Evolutionary conservation across 2,888 invertebrate genomes (phyloP).

Genomic region (Drosophila pegasa): DNA sequence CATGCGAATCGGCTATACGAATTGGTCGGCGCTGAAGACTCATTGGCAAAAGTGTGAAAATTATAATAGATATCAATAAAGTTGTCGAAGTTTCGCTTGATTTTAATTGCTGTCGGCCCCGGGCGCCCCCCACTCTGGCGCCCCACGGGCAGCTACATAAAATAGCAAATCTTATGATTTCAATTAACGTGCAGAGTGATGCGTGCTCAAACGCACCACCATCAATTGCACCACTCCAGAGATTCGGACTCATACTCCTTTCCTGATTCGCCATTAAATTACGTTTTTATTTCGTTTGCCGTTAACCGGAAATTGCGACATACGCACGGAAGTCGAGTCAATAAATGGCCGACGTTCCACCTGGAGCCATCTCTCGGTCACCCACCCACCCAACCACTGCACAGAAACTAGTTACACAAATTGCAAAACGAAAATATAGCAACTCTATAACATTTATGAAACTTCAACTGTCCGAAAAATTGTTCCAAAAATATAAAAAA

Average conservation of each 20-base stretch:
- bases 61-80: constrained; percentile 78
- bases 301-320: constrained; percentile 81
- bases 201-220: constrained; percentile 31
- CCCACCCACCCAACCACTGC: constrained; percentile 14
- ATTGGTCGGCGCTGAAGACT: constrained; percentile 14
- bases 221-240: constrained; percentile 21
- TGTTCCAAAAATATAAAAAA: constrained; percentile 24
- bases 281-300: constrained; percentile 80
- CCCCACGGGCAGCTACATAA: constrained; percentile 44
- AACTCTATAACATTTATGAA: constrained; percentile 70
- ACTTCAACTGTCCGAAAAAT: constrained; percentile 54
- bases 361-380: neutral
- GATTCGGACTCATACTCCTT: constrained; percentile 21
- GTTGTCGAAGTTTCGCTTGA: constrained; percentile 47
- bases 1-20: constrained; percentile 28
- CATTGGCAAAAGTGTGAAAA: constrained; percentile 69
- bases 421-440: constrained; percentile 40
- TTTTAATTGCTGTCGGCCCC: constrained; percentile 32
- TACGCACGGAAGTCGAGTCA: constrained; percentile 82
- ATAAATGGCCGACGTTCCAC: constrained; percentile 61
- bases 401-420: constrained; percentile 69
- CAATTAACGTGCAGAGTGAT: constrained; percentile 61
- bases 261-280: constrained; percentile 68
- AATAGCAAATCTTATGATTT: constrained; percentile 72
- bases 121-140: no score